Conservation (phyloP, 2,888 invertebrate genomes). For the Tenthredo livida region DNA sequence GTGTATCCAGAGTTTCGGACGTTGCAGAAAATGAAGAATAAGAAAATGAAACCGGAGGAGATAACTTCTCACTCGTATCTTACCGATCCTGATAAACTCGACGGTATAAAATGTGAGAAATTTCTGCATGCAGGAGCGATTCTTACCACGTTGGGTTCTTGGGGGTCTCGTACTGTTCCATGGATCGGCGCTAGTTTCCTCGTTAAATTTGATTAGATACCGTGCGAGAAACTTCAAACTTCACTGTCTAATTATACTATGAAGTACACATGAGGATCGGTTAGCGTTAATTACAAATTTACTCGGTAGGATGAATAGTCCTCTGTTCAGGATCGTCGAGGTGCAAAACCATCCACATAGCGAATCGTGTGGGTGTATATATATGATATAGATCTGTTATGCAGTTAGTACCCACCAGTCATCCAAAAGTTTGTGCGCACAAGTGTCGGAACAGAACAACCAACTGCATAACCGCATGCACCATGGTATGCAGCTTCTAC, state of each 20-base stretch:
- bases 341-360: background rate
- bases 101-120: background rate
- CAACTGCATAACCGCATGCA: background rate
- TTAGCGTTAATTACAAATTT: conserved; percentile 47
- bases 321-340: conserved; percentile 34
- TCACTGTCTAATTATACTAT: conserved; percentile 38
- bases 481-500: background rate
- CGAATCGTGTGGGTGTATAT: background rate
- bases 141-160: too few species aligned
- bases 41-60: background rate
- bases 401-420: conserved; percentile 32
- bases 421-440: background rate
- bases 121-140: too few species aligned
- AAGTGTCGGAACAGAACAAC: conserved; percentile 10
- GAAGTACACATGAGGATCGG: conserved; percentile 35
- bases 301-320: conserved; percentile 38
- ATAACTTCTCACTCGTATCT: background rate
- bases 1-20: background rate
- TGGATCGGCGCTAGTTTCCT: background rate
- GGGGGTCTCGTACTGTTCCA: background rate
- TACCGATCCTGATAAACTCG: background rate
- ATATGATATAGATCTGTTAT: background rate
- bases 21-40: background rate
- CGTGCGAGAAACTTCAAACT: conserved; percentile 39
- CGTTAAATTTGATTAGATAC: conserved; percentile 47